These are phyloP conservation scores for Conger conger DNA, from an alignment of 2,113 vertebrate genomes.

Conservation along the genomic window DNA sequence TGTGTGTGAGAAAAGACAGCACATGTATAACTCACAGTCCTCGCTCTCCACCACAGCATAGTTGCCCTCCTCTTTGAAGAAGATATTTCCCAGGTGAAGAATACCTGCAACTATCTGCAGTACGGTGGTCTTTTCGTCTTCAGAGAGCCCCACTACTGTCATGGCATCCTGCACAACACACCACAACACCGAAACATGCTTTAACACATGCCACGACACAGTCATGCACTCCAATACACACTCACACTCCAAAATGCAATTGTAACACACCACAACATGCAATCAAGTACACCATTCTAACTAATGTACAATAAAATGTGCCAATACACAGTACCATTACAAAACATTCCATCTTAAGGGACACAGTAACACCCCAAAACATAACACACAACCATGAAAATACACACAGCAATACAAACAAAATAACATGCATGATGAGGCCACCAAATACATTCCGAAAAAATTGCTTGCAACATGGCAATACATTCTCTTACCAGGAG, in stretches of 20 bases:
- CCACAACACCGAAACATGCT: background rate
- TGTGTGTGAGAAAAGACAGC: too few relatives aligned
- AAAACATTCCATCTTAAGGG: background rate
- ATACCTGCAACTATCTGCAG: conserved; percentile 77
- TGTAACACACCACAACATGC: background rate
- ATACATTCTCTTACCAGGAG: background rate
- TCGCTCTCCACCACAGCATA: conserved; percentile 76
- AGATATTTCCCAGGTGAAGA: conserved; percentile 78
- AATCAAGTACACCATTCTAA: background rate
- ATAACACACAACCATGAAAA: background rate
- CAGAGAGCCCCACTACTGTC: conserved; percentile 71
- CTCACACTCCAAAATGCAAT: background rate
- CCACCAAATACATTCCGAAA: background rate
- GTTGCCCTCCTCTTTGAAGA: conserved; percentile 77
- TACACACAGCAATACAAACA: background rate
- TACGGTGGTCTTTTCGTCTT: conserved; percentile 70
- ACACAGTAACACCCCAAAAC: background rate
- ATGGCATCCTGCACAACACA: conserved; percentile 67
- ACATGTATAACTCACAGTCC: conserved; percentile 70
- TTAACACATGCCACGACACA: background rate
- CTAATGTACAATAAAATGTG: background rate
- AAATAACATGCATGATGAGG: background rate
- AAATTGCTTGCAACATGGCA: background rate
- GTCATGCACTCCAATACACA: background rate
- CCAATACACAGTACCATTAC: background rate